Conservation (phyloP, 1,140 invertebrate genomes). For the Lamellibrachia luymesi region DNA sequence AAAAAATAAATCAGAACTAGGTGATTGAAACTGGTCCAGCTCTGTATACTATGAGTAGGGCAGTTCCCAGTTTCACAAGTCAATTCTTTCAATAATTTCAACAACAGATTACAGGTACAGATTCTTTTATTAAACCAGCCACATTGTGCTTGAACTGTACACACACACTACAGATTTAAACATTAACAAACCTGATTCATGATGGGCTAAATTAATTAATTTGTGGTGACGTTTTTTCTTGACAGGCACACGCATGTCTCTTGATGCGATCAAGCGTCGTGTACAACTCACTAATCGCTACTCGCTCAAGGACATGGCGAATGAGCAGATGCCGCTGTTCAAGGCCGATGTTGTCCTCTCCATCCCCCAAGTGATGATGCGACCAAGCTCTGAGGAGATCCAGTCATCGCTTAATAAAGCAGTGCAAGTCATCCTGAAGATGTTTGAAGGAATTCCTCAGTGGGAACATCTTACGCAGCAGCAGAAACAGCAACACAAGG, state of each 20-base stretch:
- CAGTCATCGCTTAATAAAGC: slow-evolving; percentile 78
- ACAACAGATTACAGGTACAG: too few relatives aligned
- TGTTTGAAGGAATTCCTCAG: slow-evolving; percentile 53
- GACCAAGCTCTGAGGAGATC: slow-evolving; percentile 85
- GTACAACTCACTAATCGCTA: slow-evolving; percentile 53
- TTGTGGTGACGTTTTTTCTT: background rate
- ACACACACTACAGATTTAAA: background rate
- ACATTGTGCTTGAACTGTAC: too few relatives aligned
- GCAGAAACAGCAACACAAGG: slow-evolving; percentile 54
- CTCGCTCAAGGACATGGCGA: slow-evolving; percentile 39
- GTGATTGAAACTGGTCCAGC: slow-evolving; percentile 19
- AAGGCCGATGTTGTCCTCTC: slow-evolving; percentile 42
- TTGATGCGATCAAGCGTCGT: slow-evolving; percentile 55
- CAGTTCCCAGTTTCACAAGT: too few relatives aligned
- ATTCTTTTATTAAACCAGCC: too few relatives aligned
- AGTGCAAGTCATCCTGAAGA: slow-evolving; percentile 55
- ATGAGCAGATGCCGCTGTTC: slow-evolving; percentile 49
- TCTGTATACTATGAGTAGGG: too few relatives aligned
- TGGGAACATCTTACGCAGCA: slow-evolving; percentile 54
- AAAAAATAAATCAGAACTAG: too few relatives aligned
- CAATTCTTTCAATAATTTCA: too few relatives aligned
- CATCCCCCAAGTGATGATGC: slow-evolving; percentile 83
- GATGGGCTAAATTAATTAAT: background rate
- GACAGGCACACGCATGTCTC: slow-evolving; percentile 51
- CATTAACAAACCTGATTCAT: background rate